These are phyloP conservation scores for Drosophila fungiperda DNA, from an alignment of 2,888 invertebrate species.

Conservation along the genomic window DNA sequence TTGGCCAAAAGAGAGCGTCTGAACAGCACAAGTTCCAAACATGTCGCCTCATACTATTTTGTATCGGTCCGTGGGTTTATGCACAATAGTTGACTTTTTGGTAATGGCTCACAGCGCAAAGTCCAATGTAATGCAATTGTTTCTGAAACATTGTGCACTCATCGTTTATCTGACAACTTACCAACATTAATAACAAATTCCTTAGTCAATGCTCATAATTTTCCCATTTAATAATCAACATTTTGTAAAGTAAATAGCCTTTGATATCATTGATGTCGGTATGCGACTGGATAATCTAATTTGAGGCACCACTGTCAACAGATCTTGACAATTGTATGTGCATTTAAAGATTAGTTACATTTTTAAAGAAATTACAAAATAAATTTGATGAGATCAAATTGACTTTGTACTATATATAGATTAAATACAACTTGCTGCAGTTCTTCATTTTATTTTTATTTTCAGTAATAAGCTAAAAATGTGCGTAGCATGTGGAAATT, in stretches of 20 bases:
- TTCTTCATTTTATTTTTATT: neutral
- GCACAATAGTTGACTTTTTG: neutral
- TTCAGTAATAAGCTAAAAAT: neutral
- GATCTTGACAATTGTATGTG: constrained; percentile 41
- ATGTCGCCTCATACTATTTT: constrained; percentile 5
- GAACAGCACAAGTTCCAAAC: constrained; percentile 32
- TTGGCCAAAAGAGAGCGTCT: constrained; percentile 55
- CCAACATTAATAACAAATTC: constrained; percentile 59
- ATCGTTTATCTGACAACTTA: constrained; percentile 19
- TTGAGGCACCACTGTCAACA: constrained; percentile 28
- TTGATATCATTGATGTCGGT: constrained; percentile 21
- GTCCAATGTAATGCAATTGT: constrained; percentile 52
- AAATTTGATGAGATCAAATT: neutral
- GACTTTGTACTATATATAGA: neutral
- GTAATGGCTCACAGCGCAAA: constrained; percentile 15
- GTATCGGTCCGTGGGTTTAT: constrained; percentile 2
- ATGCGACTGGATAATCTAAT: constrained; percentile 37
- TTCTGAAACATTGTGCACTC: constrained; percentile 41
- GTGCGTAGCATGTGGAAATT: neutral
- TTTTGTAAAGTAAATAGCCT: constrained; percentile 64
- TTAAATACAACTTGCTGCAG: neutral
- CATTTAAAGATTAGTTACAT: neutral
- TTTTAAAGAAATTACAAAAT: neutral
- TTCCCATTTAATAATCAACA: constrained; percentile 58
- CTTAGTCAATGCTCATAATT: constrained; percentile 58